Percentiles rank a stretch among this genome's conserved stretches.
phyloP scores from a whole-genome alignment of 2,888 invertebrate species.

The Corbicula japonica region DNA sequence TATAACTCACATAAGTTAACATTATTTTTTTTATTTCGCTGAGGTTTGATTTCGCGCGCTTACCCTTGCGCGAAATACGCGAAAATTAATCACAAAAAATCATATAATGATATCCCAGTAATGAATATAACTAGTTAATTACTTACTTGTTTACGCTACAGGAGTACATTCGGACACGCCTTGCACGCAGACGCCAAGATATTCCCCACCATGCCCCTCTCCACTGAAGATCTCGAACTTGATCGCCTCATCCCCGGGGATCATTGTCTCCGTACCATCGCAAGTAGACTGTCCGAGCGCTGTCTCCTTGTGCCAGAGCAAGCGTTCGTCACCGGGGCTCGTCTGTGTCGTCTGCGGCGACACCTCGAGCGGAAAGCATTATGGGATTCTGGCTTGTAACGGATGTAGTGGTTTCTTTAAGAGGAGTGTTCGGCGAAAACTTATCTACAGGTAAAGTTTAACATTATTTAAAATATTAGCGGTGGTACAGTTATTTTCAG shows the following conservation, averaged over 20 bases:
- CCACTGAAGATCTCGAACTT: slow-evolving; percentile 64
- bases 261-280: slow-evolving; percentile 66
- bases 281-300: slow-evolving; percentile 51
- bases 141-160: too few species aligned
- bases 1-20: too few species aligned
- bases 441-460: slow-evolving; percentile 98
- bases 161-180: too few species aligned
- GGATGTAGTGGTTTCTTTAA: slow-evolving; percentile 99
- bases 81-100: too few species aligned
- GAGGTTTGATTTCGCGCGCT: too few species aligned
- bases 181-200: slow-evolving; percentile 19
- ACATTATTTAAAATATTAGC: too few species aligned
- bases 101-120: too few species aligned
- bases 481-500: too few species aligned
- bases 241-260: slow-evolving; percentile 63
- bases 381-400: slow-evolving; percentile 99
- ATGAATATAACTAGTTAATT: too few species aligned
- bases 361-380: slow-evolving; percentile 98
- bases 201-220: slow-evolving; percentile 63
- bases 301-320: slow-evolving; percentile 70
- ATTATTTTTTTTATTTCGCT: too few species aligned
- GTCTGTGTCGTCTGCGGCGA: slow-evolving; percentile 98
- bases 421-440: slow-evolving; percentile 96
- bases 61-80: too few species aligned
- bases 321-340: slow-evolving; percentile 89